Evolutionary conservation across 2,888 invertebrate genomes (phyloP), one percentile per base, ranked within the genome.

Genomic region (Watsonalla cultraria): DNA sequence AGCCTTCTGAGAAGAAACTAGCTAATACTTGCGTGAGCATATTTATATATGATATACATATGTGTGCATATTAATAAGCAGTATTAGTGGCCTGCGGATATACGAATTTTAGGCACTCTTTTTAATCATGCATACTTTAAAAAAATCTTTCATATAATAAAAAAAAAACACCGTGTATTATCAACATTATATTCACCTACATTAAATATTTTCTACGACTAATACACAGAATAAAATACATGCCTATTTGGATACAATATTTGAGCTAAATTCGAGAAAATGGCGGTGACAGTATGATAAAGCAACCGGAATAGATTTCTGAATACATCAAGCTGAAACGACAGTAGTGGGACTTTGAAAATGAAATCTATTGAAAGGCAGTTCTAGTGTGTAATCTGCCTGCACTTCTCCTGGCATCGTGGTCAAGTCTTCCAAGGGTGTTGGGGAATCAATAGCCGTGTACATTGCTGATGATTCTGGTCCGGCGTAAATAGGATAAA

Each of bases 261-360:
- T 73, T 84, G 82, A 46, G 74, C 67, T 47, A 84, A 56, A 69
- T 89, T 82, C 6, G 74, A 72, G 64, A 74, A 86, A 58, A 89
- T 82, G 52, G 74, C 68, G 57, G 64, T 71, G 45, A 90, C 62
- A 55, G 83, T 71, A 59, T 76, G 65, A 60, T 79, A 82, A 50
- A 90, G 61, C 15, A 80, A 68, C 52, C 76, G 70, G 57, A 88
- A 79, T 33, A 90, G 70, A 55, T 69, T 70, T 13, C 78, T 56
- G 54, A 90, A 84, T 46, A 85, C 72, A 65, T 87, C 81, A 90
- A 90, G 88, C 65, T 89, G 88, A 79, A 90, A 90, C 64, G 84
- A 89, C 71, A 90, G 88, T 65, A 90, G 83, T 68, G 90, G 90
- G 80, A 89, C 77, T 85, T 88, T 89, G 90, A 90, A 88, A 90